Conservation (phyloP, 2,797 vertebrate genomes). For the Rachycentron canadum region DNA sequence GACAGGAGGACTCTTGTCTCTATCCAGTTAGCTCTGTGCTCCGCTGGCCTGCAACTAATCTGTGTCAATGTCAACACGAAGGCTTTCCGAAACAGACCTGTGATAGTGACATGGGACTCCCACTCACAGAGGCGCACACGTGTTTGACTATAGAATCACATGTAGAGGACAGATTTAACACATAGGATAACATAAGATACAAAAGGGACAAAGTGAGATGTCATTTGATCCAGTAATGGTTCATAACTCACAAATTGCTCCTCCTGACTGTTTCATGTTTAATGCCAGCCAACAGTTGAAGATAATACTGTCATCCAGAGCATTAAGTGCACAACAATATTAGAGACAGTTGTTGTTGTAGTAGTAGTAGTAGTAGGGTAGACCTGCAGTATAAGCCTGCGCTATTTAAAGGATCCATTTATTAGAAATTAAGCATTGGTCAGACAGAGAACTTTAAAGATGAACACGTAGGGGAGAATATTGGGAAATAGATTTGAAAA, state of each 20-base stretch:
- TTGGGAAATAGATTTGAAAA: background rate
- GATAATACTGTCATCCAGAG: constrained; percentile 34
- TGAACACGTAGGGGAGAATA: background rate
- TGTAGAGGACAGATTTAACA: constrained; percentile 37
- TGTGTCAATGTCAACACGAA: constrained; percentile 79
- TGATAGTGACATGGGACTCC: constrained; percentile 39
- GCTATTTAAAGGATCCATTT: background rate
- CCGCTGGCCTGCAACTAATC: constrained; percentile 75
- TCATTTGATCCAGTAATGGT: constrained; percentile 41
- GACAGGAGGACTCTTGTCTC: constrained; percentile 21
- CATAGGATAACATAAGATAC: constrained; percentile 36
- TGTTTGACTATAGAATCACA: constrained; percentile 56
- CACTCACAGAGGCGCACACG: constrained; percentile 48
- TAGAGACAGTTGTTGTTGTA: constrained; percentile 6
- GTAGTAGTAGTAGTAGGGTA: constrained; percentile 3
- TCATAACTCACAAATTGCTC: constrained; percentile 45
- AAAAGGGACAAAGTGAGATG: constrained; percentile 39
- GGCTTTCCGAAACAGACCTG: constrained; percentile 76
- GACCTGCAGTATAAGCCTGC: background rate
- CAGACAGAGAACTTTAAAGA: too few relatives aligned
- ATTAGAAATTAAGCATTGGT: too few relatives aligned
- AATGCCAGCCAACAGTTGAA: constrained; percentile 25
- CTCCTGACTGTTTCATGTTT: constrained; percentile 4
- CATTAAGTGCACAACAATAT: constrained; percentile 52
- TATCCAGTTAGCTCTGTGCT: constrained; percentile 49